Conservation (phyloP, 2,888 invertebrate genomes). For the Diarsia dahlii region DNA sequence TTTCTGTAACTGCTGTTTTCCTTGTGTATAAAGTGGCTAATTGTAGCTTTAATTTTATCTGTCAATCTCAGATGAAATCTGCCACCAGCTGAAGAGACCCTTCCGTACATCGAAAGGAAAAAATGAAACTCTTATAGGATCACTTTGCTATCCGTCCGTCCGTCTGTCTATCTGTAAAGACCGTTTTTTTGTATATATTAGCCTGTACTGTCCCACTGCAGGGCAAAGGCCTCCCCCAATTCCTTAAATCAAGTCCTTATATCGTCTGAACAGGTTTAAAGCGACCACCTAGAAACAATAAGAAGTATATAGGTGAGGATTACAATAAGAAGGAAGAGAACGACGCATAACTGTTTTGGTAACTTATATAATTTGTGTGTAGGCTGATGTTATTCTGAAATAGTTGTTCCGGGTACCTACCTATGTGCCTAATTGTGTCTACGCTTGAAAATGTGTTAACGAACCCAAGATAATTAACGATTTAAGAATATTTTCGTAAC, state of each 20-base stretch:
- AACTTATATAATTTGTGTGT: conserved; percentile 8
- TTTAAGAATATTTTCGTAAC: background rate
- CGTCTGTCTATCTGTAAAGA: no score
- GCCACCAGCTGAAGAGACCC: no score
- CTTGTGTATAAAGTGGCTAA: background rate
- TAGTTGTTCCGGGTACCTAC: background rate
- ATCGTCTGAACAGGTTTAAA: no score
- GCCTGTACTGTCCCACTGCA: no score
- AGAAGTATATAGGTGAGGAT: background rate
- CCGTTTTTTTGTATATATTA: no score
- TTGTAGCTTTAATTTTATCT: background rate
- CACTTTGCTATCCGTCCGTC: no score
- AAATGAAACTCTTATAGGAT: no score
- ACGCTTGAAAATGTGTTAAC: background rate
- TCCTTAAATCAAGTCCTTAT: no score
- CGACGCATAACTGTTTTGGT: background rate
- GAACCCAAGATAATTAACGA: background rate
- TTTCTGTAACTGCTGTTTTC: background rate
- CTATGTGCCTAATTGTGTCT: background rate
- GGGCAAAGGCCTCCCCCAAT: no score
- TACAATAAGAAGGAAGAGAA: background rate
- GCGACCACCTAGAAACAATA: background rate
- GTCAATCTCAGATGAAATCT: background rate
- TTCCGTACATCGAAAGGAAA: no score
- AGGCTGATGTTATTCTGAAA: background rate